Percentiles rank a stretch among this genome's conserved stretches.
Evolutionary conservation across 2,797 vertebrate genomes (phyloP).

Genomic region (Bryconaethiops microstoma): DNA sequence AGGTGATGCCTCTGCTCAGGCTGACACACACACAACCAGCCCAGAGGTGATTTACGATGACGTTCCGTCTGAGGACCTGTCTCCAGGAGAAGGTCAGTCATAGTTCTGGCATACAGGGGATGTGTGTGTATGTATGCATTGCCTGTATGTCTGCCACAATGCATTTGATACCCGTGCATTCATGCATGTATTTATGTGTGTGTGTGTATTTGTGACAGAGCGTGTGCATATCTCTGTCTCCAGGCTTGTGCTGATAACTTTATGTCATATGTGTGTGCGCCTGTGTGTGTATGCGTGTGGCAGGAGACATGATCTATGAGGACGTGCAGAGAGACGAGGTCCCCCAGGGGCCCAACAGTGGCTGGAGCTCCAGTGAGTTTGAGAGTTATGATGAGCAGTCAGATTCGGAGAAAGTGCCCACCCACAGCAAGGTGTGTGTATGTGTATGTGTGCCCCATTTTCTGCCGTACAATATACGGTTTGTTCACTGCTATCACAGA

Average conservation of each 20-base stretch:
- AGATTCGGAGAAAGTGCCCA: slow-evolving; percentile 79
- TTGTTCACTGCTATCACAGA: not conserved
- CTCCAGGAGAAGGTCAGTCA: slow-evolving; percentile 70
- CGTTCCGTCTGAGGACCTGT: slow-evolving; percentile 82
- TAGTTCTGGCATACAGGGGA: not conserved
- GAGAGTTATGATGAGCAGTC: slow-evolving; percentile 97
- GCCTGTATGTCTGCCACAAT: slow-evolving; percentile 13
- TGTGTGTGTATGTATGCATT: slow-evolving; percentile 16
- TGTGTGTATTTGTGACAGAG: slow-evolving; percentile 25
- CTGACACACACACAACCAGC: slow-evolving; percentile 53
- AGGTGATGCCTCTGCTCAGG: slow-evolving; percentile 64
- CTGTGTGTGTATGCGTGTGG: slow-evolving; percentile 44
- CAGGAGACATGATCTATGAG: slow-evolving; percentile 82
- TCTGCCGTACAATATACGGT: not conserved
- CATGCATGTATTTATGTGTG: not conserved
- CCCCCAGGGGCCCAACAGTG: slow-evolving; percentile 74
- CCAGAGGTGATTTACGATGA: slow-evolving; percentile 93
- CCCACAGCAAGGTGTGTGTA: slow-evolving; percentile 75
- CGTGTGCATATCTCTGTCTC: slow-evolving; percentile 13
- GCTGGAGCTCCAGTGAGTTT: slow-evolving; percentile 97
- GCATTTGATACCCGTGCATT: not conserved
- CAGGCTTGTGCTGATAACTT: slow-evolving; percentile 11
- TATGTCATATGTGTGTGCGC: slow-evolving; percentile 31
- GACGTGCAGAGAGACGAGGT: slow-evolving; percentile 77
- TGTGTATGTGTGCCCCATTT: not conserved